These are phyloP conservation scores for Carettochelys insculpta DNA, from an alignment of 2,113 vertebrate species.

Conservation along the genomic window DNA sequence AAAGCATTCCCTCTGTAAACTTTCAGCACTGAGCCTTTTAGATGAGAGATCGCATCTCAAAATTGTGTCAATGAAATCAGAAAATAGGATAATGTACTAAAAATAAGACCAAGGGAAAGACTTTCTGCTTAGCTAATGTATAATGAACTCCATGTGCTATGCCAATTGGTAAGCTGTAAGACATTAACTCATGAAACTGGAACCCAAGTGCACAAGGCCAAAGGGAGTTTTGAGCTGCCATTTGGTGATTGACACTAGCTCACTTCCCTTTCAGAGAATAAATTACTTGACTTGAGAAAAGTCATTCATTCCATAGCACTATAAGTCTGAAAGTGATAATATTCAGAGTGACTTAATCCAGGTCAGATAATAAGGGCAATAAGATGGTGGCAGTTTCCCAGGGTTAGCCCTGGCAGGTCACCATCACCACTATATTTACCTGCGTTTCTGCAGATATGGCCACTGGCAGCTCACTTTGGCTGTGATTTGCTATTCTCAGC, in stretches of 20 bases:
- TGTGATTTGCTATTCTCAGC: no score
- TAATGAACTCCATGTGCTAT: background rate
- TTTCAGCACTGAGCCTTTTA: background rate
- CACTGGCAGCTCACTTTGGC: no score
- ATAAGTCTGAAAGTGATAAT: background rate
- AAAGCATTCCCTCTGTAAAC: background rate
- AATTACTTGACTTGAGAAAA: background rate
- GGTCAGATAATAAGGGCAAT: no score
- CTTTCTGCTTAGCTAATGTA: background rate
- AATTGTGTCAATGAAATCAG: background rate
- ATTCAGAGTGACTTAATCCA: background rate
- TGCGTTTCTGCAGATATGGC: no score
- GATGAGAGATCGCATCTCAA: background rate
- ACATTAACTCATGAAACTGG: fast-evolving
- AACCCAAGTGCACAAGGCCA: background rate
- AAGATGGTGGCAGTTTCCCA: no score
- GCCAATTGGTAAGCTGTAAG: background rate
- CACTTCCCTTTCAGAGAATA: background rate
- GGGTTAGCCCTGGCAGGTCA: no score
- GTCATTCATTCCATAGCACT: background rate
- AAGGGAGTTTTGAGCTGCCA: background rate
- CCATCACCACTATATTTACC: no score
- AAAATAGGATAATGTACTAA: background rate
- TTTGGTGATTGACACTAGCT: background rate
- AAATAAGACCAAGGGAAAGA: background rate